Percentiles rank a stretch among this genome's conserved stretches.
Conservation (phyloP, 2,888 invertebrate genomes). For the Blomia tropicalis region DNA sequence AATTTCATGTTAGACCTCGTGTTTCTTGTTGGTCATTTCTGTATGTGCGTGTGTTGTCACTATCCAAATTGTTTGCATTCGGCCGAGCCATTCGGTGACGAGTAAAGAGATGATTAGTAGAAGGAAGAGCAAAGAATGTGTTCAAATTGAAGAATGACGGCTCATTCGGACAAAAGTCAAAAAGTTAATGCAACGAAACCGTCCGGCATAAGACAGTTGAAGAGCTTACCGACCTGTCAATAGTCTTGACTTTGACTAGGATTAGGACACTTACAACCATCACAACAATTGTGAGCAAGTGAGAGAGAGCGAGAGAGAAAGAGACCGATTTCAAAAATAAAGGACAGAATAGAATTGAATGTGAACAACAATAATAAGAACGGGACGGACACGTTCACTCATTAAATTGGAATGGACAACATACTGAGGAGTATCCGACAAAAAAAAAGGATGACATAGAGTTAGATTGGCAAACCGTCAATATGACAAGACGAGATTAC, state of each 20-base stretch:
- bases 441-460: too few relatives aligned
- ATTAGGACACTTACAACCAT: too few relatives aligned
- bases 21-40: not conserved
- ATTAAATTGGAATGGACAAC: too few relatives aligned
- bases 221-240: constrained; percentile 12
- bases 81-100: too few relatives aligned
- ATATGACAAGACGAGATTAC: too few relatives aligned
- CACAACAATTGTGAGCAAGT: too few relatives aligned
- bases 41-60: not conserved
- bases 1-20: too few relatives aligned
- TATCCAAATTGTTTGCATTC: not conserved
- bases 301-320: not conserved
- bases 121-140: not conserved
- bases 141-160: not conserved
- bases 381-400: too few relatives aligned
- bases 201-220: not conserved
- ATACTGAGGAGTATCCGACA: too few relatives aligned
- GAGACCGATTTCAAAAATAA: not conserved
- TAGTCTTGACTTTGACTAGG: too few relatives aligned
- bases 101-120: not conserved
- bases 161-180: not conserved
- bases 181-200: not conserved
- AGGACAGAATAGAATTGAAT: not conserved
- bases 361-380: not conserved
- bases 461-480: too few relatives aligned